Percentiles rank a stretch among this genome's conserved stretches.
Conservation (phyloP, 2,888 invertebrate species). For the Dynastes hyllus region DNA sequence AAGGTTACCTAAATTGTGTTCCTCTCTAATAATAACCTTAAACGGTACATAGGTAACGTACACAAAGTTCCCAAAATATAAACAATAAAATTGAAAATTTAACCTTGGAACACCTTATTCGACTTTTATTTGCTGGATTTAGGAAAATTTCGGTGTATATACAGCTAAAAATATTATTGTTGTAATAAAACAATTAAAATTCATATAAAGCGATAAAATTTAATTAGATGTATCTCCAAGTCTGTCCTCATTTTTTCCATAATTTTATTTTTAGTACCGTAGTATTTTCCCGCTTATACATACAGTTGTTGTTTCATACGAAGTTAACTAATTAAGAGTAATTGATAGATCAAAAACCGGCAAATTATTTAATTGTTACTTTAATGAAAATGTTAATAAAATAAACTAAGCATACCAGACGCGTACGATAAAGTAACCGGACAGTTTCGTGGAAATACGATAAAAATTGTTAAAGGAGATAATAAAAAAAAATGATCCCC, state of each 20-base stretch:
- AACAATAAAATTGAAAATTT: too few relatives aligned
- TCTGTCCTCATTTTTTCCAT: neutral
- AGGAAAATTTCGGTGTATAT: too few relatives aligned
- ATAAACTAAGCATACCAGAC: neutral
- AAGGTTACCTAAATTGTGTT: too few relatives aligned
- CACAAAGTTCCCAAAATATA: too few relatives aligned
- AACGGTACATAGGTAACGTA: too few relatives aligned
- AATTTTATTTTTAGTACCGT: neutral
- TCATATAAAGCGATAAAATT: slow-evolving; percentile 22
- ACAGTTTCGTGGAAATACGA: slow-evolving; percentile 1
- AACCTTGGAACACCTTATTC: too few relatives aligned
- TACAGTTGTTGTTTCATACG: slow-evolving; percentile 29
- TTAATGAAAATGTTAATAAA: slow-evolving; percentile 41
- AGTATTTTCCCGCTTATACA: neutral
- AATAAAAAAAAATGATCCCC: neutral
- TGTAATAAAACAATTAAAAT: neutral
- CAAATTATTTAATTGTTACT: slow-evolving; percentile 44
- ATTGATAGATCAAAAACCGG: slow-evolving; percentile 45
- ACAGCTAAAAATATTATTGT: too few relatives aligned
- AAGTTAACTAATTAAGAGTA: slow-evolving; percentile 32
- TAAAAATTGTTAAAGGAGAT: neutral
- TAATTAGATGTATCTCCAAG: neutral
- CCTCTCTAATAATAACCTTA: too few relatives aligned
- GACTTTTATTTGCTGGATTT: too few relatives aligned
- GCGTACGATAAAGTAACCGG: neutral